These are phyloP conservation scores for Euspilapteryx auroguttella DNA, from an alignment of 2,888 invertebrate genomes.

Conservation along the genomic window DNA sequence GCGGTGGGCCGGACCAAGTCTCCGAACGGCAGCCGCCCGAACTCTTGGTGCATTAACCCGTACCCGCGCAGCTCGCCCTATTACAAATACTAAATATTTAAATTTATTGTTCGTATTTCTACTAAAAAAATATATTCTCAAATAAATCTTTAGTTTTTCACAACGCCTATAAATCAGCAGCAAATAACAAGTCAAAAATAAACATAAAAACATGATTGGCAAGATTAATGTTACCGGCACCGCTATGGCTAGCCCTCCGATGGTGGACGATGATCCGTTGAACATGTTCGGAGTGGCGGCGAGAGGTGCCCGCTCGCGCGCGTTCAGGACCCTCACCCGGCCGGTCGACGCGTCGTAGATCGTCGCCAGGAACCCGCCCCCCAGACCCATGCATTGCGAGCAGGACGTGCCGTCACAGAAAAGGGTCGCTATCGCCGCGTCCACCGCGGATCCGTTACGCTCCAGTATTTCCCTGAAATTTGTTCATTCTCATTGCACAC, in stretches of 20 bases:
- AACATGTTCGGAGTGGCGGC: slow-evolving; percentile 66
- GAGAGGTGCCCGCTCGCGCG: slow-evolving; percentile 68
- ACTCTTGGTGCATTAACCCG: slow-evolving; percentile 72
- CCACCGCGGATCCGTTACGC: slow-evolving; percentile 68
- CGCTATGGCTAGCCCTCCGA: slow-evolving; percentile 73
- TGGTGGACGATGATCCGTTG: slow-evolving; percentile 13
- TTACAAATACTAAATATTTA: background rate
- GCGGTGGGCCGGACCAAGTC: slow-evolving; percentile 79
- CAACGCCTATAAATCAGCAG: no score
- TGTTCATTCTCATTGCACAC: background rate
- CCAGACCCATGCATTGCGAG: slow-evolving; percentile 73
- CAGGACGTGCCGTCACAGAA: slow-evolving; percentile 76
- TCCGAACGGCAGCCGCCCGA: slow-evolving; percentile 78
- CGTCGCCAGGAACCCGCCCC: slow-evolving; percentile 78
- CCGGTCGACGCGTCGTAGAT: slow-evolving; percentile 60
- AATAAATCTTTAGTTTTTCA: no score
- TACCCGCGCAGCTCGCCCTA: slow-evolving; percentile 83
- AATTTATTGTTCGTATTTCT: no score
- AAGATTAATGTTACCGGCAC: no score
- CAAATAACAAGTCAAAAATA: no score
- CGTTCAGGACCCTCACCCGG: slow-evolving; percentile 57
- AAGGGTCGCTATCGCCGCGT: slow-evolving; percentile 73
- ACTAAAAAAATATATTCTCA: no score
- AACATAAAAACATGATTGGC: no score
- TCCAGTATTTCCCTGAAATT: slow-evolving; percentile 54